phyloP scores from a whole-genome alignment of 2,888 invertebrate genomes.

The Drosophila heteroneura region DNA sequence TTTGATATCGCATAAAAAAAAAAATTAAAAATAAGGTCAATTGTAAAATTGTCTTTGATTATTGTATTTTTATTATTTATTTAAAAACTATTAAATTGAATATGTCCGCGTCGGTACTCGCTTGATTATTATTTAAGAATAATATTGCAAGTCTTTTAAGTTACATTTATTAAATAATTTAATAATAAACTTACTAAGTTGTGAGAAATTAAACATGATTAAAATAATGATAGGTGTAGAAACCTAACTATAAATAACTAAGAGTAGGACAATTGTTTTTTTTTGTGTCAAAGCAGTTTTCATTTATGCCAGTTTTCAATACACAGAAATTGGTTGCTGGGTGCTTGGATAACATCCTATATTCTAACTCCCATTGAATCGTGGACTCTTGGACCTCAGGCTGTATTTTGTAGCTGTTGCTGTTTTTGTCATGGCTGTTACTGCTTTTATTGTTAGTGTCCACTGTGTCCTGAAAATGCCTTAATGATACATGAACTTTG shows the following conservation, averaged over 20 bases:
- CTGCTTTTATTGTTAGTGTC: constrained; percentile 44
- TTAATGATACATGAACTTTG: constrained; percentile 77
- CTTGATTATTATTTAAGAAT: too few species aligned
- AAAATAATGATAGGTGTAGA: neutral
- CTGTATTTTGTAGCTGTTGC: constrained; percentile 10
- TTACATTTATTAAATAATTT: neutral
- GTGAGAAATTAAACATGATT: neutral
- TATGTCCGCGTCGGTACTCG: neutral
- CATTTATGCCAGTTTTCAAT: neutral
- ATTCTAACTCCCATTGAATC: constrained; percentile 2
- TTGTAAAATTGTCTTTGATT: neutral
- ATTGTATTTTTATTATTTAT: neutral
- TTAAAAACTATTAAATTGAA: neutral
- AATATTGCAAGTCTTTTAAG: neutral
- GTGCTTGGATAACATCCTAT: neutral
- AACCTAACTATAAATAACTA: neutral
- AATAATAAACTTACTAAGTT: neutral
- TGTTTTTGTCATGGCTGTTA: constrained; percentile 25
- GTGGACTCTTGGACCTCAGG: neutral
- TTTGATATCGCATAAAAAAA: neutral
- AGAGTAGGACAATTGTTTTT: neutral
- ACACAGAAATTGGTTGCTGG: neutral
- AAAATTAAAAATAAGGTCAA: neutral
- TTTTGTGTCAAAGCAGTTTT: neutral
- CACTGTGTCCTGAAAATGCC: constrained; percentile 50